Evolutionary conservation across 2,797 vertebrate genomes (phyloP).

Genomic region (Bradypodion pumilum): DNA sequence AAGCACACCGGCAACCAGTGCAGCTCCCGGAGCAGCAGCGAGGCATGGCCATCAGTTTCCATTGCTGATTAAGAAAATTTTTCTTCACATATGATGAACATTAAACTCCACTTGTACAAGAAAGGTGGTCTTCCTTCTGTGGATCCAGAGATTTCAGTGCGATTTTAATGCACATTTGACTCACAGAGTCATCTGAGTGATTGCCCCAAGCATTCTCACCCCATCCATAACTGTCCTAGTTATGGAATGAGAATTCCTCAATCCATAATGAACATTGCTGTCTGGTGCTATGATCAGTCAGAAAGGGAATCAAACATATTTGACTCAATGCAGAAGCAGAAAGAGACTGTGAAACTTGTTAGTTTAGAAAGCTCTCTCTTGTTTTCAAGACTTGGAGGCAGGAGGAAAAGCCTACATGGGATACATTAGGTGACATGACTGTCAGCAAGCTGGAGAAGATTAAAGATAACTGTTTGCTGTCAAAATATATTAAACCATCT

Average conservation of each 20-base stretch:
- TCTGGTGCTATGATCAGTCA: neutral
- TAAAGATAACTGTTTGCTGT: constrained; percentile 22
- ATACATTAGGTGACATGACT: constrained; percentile 14
- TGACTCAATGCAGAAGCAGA: neutral
- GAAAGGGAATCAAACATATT: neutral
- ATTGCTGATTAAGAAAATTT: neutral
- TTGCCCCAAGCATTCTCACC: neutral
- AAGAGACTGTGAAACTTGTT: neutral
- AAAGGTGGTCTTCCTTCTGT: neutral
- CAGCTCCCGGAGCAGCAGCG: too few relatives aligned
- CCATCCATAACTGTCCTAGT: neutral
- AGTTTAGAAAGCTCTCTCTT: neutral
- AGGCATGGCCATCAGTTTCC: neutral
- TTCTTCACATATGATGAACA: neutral
- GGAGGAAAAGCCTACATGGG: neutral
- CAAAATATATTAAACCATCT: constrained; percentile 48
- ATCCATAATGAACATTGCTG: accelerated
- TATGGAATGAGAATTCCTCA: neutral
- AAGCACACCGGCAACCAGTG: too few relatives aligned
- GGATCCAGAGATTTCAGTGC: neutral
- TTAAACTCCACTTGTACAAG: neutral
- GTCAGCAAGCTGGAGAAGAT: constrained; percentile 28
- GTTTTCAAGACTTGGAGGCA: neutral
- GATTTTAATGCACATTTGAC: neutral
- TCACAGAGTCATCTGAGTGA: neutral